These are phyloP conservation scores for Metridium senile DNA, from an alignment of 92 coral and sea anemone genomes.

Conservation along the genomic window DNA sequence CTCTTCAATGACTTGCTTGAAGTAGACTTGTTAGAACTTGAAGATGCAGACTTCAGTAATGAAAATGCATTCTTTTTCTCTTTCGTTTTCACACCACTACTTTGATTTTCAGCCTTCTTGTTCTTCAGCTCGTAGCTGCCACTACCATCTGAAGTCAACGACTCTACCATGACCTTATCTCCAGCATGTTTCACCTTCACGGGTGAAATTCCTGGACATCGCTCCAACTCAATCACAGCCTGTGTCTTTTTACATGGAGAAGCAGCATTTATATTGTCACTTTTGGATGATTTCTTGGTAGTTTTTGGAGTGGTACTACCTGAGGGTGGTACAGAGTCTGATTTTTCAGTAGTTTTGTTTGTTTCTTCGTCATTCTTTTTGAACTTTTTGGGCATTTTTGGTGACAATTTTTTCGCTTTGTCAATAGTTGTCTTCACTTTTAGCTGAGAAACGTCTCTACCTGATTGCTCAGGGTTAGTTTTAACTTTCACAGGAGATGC, in stretches of 20 bases:
- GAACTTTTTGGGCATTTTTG: neutral
- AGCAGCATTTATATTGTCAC: neutral
- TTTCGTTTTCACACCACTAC: neutral
- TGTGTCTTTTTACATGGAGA: slow-evolving; percentile 5
- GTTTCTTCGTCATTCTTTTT: neutral
- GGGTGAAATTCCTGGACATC: slow-evolving; percentile 21
- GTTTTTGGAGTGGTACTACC: neutral
- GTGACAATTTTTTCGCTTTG: neutral
- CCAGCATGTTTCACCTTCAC: slow-evolving; percentile 30
- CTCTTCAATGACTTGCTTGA: neutral
- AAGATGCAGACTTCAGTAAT: slow-evolving; percentile 24
- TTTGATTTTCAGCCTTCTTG: neutral
- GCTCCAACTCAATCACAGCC: slow-evolving; percentile 15
- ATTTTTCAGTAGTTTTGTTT: neutral
- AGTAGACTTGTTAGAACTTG: neutral
- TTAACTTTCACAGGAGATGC: slow-evolving; percentile 29
- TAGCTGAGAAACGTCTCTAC: neutral
- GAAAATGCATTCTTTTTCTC: slow-evolving; percentile 36
- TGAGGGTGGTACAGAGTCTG: neutral
- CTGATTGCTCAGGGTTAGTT: slow-evolving; percentile 1
- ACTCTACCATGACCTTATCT: slow-evolving; percentile 19
- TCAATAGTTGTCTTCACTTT: neutral
- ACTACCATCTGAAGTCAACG: slow-evolving; percentile 16
- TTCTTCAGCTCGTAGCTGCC: slow-evolving; percentile 3
- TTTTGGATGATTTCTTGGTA: neutral